Base-by-base conservation (phyloP, 2,797 vertebrate genomes). In the Moxostoma hubbsi region DNA sequence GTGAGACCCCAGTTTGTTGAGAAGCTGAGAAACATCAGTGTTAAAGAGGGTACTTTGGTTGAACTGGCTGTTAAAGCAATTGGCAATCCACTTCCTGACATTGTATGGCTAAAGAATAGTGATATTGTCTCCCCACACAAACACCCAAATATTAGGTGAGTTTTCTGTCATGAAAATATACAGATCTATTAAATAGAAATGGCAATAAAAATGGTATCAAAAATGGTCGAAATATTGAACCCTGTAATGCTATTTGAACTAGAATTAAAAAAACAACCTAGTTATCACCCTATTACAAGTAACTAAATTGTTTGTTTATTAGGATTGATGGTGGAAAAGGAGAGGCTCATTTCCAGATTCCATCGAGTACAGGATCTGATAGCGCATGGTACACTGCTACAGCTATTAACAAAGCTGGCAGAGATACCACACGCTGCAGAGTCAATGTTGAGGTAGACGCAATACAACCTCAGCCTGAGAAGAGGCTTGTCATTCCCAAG, bases 51-150 rank as follows among this genome's bases (percentile, higher is more conserved):
- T 13, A 95, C 95, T 66, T 93, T 95, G 83, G 94, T 99, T 81
- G 93, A 96, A 82, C 92, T 99, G 94, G 93, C 94, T 83, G 97
- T 99, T 81, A 98, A 92, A 92, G 98, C 98, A 87, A 96, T 93
- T 2, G 98, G 97, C 83, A 98, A 96, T 84, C 98, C 98, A 12
- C 93, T 98, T 71, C 98, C 98, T 85, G 98, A 99, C 84, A 98
- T 99, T 36, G 98, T 99, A 15, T 99, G 98, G 98, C 89, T 99
- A 85, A 99, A 98, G 87, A 99, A 99, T 89, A 99, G 97, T 86
- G 98, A 99, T 79, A 99, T 99, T 9, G 95, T 99, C 82, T 94
- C 94, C 55, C 95, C 95, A 82, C 96, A 98, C 47, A 99, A 98
- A 88, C 97, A 97, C 75, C 97, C 97, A 75, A 91, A 95, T 69